phyloP scores from a whole-genome alignment of 2,888 invertebrate species.

The Odontomyia ornata region DNA sequence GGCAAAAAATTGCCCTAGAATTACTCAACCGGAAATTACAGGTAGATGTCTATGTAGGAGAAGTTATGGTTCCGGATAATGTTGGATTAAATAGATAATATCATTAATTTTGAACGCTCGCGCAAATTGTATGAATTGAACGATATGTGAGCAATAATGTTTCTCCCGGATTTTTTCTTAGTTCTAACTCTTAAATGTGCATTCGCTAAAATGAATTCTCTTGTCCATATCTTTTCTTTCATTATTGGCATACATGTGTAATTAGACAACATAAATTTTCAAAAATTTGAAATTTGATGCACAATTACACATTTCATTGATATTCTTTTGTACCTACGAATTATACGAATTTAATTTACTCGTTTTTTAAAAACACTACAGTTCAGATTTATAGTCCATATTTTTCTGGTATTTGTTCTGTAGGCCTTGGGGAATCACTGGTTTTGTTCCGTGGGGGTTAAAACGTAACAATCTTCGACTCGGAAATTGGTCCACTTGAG shows the following conservation, averaged over 20 bases:
- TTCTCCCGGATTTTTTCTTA: too few species aligned
- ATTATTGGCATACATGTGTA: too few species aligned
- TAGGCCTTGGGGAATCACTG: constrained; percentile 22
- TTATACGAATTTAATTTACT: neutral
- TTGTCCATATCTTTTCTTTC: too few species aligned
- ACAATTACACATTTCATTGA: neutral
- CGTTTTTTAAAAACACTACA: neutral
- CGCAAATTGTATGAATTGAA: too few species aligned
- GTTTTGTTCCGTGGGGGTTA: neutral
- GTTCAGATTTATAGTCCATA: neutral
- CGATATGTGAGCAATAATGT: too few species aligned
- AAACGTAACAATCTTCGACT: neutral
- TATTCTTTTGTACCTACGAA: neutral
- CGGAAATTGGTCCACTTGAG: constrained; percentile 14
- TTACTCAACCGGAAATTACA: neutral
- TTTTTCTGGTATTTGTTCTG: neutral
- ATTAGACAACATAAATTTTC: too few species aligned
- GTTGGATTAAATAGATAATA: too few species aligned
- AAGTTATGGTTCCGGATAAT: too few species aligned
- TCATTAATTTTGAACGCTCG: too few species aligned
- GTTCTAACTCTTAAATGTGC: too few species aligned
- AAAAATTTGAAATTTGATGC: neutral
- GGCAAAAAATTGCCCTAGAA: neutral
- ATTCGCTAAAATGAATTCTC: too few species aligned
- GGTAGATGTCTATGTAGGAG: too few species aligned